Conservation (phyloP, 1,140 invertebrate species). For the Drosophila varians region DNA sequence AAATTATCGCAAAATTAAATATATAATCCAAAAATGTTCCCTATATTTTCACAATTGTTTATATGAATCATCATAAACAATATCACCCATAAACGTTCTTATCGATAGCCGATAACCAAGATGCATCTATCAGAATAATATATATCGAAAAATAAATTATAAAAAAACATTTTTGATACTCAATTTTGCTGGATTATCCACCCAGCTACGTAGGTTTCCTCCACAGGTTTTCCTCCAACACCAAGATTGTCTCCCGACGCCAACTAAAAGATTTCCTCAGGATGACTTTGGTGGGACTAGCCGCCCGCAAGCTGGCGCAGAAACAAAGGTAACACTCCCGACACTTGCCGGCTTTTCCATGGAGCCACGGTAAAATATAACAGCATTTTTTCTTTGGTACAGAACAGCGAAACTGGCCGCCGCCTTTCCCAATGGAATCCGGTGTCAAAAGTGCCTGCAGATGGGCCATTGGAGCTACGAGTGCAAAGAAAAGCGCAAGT, state of each 20-base stretch:
- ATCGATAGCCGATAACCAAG: neutral
- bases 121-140: neutral
- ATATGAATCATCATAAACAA: neutral
- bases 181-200: conserved; percentile 30
- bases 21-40: too few species aligned
- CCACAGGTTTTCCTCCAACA: too few species aligned
- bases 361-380: neutral
- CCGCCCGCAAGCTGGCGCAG: conserved; percentile 74
- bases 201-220: conserved; percentile 1
- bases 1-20: neutral
- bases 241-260: conserved; percentile 71
- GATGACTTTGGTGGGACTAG: conserved; percentile 79
- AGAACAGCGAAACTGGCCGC: conserved; percentile 85
- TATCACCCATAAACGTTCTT: neutral
- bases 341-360: conserved; percentile 14
- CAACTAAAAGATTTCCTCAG: conserved; percentile 59
- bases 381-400: neutral
- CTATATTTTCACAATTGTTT: too few species aligned
- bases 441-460: conserved; percentile 96
- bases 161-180: conserved; percentile 53
- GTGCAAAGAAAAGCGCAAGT: conserved; percentile 94
- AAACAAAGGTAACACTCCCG: conserved; percentile 64
- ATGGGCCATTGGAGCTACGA: conserved; percentile 97
- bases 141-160: conserved; percentile 22
- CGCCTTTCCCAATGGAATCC: conserved; percentile 88